Conservation (phyloP, 1,140 invertebrate genomes). For the Drosophila parvula region DNA sequence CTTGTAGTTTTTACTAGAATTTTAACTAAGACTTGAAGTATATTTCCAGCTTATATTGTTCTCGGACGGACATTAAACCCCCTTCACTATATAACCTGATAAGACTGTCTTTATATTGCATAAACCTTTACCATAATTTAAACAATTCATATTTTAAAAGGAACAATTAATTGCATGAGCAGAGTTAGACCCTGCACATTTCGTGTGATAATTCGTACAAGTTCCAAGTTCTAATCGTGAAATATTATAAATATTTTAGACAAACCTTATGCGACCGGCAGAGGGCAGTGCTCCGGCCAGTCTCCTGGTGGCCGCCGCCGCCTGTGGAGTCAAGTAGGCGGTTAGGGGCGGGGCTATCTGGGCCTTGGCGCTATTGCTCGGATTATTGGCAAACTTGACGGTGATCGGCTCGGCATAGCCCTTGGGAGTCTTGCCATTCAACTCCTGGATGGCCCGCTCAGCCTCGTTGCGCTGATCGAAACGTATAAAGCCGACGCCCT, state of each 20-base stretch:
- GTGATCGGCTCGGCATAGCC: slow-evolving; percentile 86
- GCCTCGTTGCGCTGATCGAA: slow-evolving; percentile 87
- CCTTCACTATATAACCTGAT: too few species aligned
- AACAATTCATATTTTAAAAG: too few species aligned
- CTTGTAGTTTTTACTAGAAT: background rate
- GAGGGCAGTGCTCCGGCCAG: slow-evolving; percentile 78
- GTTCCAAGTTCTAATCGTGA: background rate
- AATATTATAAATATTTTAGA: background rate
- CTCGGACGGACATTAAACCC: slow-evolving; percentile 3
- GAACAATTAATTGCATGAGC: too few species aligned
- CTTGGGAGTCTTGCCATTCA: slow-evolving; percentile 87
- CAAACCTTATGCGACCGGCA: slow-evolving; percentile 82
- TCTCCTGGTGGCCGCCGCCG: slow-evolving; percentile 78
- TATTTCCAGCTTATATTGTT: background rate
- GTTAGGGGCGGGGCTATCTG: slow-evolving; percentile 85
- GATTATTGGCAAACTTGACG: slow-evolving; percentile 87
- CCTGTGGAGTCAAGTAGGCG: slow-evolving; percentile 85
- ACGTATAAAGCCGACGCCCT: slow-evolving; percentile 87
- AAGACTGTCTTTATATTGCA: too few species aligned
- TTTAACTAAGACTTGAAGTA: background rate
- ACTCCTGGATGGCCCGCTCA: slow-evolving; percentile 86
- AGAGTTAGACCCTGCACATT: too few species aligned
- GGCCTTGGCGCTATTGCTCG: slow-evolving; percentile 87
- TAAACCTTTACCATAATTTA: too few species aligned
- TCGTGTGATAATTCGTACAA: background rate